Percentiles rank a stretch among this genome's conserved stretches.
Conservation (phyloP, 1,140 invertebrate species). For the Nymphalis io region DNA sequence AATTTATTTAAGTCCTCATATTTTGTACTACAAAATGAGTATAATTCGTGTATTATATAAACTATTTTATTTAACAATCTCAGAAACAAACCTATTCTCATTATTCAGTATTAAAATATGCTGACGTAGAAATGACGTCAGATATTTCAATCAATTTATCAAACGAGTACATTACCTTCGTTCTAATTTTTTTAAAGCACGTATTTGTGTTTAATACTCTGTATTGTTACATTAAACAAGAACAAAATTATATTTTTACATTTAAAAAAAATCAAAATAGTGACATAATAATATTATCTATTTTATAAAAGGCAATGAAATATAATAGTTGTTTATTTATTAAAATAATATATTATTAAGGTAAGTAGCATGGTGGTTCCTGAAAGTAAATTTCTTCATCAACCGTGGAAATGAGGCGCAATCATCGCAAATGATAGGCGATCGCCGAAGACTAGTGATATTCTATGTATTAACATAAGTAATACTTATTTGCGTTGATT, state of each 20-base stretch:
- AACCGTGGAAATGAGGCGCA: constrained; percentile 40
- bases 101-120: constrained; percentile 5
- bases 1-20: too few relatives aligned
- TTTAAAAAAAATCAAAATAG: neutral
- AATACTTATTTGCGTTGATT: constrained; percentile 22
- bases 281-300: too few relatives aligned
- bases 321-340: neutral
- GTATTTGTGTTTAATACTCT: neutral
- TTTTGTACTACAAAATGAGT: too few relatives aligned
- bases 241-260: neutral
- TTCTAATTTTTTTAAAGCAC: neutral
- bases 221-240: too few relatives aligned
- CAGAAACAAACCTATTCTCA: neutral
- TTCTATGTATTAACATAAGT: constrained; percentile 26
- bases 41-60: neutral
- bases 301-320: too few relatives aligned
- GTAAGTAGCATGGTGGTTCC: constrained; percentile 5
- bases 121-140: constrained; percentile 6
- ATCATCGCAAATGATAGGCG: constrained; percentile 43
- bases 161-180: neutral
- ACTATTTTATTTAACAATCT: neutral
- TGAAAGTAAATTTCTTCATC: constrained; percentile 70
- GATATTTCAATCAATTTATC: constrained; percentile 1
- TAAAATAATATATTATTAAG: constrained; percentile 8
- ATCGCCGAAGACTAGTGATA: constrained; percentile 39